Evolutionary conservation across 2,113 vertebrate genomes (phyloP), one percentile per base, ranked within the genome.

Genomic region (Petrocephalus zakoni): DNA sequence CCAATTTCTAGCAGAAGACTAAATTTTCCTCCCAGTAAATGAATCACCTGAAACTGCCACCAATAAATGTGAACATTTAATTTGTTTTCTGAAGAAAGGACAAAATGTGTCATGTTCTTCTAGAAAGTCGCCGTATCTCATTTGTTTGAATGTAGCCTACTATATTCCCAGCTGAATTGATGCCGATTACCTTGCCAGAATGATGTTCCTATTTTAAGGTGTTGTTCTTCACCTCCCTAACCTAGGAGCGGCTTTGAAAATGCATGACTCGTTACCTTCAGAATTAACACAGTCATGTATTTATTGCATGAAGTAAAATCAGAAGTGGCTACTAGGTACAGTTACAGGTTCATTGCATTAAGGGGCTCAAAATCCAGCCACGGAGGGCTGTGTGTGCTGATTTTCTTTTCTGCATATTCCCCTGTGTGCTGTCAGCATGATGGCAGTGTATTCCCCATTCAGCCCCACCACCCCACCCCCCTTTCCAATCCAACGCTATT

Each of bases 121-220:
- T 46, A 83, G 34, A 55, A 81, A 58, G 49, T 83, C 84, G 42
- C 75, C 78, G 34, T n/a, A 51, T 84, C 81, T 85, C 34, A 42
- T 85, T 84, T 84, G 56, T 56, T 42, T 88, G 4, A 11, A 61
- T 72, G 75, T n/a, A 75, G 15, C 46, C n/a, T n/a, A 84, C 25
- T 49, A 82, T 25, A 88, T 88, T 89, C 34, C 56, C 56, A 21
- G 19, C n/a, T 25, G 61, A 42, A 51, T 17, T 89, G 82, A 68
- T 83, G 81, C 42, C 82, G 81, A 89, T 89, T 68, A 64, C 46
- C 56, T 72, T 89, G 88, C 72, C 88, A 89, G 83, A 82, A 85
- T 85, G 88, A 86, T 85, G 56, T 72, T 85, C 56, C 11, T 29
- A 51, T 68, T 83, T 89, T 89, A 82, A 85, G 6, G 25, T 58